A percentile compares a stretch with the other conserved stretches of the same genome.
Conservation (phyloP, 2,888 invertebrate genomes). For the Deroplatys truncata region DNA sequence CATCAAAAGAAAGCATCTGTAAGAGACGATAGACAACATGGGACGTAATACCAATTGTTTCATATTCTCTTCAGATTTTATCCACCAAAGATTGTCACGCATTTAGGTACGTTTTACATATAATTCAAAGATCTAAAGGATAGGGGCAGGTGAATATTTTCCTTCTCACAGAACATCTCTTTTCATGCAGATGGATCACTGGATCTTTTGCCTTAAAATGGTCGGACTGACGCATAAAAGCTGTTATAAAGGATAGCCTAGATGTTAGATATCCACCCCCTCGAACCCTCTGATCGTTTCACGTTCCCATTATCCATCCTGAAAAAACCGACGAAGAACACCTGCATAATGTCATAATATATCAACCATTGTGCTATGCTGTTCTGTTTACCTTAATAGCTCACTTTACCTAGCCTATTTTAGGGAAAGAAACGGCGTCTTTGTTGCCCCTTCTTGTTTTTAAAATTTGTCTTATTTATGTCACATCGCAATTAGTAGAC, state of each 20-base stretch:
- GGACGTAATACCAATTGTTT: too few relatives aligned
- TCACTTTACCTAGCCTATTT: background rate
- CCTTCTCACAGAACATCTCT: too few relatives aligned
- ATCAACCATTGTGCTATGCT: background rate
- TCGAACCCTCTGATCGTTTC: background rate
- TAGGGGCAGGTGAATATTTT: too few relatives aligned
- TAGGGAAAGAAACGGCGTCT: background rate
- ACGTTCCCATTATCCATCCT: background rate
- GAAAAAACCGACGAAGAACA: background rate
- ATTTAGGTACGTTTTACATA: too few relatives aligned
- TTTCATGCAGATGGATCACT: too few relatives aligned
- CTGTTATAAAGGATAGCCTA: background rate
- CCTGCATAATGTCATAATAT: background rate
- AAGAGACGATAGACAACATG: too few relatives aligned
- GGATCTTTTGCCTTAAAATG: too few relatives aligned
- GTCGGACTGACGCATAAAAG: background rate
- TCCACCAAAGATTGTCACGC: too few relatives aligned
- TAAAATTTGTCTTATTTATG: background rate
- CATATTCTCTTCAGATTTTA: too few relatives aligned
- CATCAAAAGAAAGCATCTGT: too few relatives aligned
- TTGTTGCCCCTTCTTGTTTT: background rate
- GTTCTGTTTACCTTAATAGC: background rate
- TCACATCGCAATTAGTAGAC: background rate
- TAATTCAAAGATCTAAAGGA: too few relatives aligned
- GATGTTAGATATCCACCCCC: background rate